Conservation (phyloP, 1,140 invertebrate genomes). For the Hyles euphorbiae region DNA sequence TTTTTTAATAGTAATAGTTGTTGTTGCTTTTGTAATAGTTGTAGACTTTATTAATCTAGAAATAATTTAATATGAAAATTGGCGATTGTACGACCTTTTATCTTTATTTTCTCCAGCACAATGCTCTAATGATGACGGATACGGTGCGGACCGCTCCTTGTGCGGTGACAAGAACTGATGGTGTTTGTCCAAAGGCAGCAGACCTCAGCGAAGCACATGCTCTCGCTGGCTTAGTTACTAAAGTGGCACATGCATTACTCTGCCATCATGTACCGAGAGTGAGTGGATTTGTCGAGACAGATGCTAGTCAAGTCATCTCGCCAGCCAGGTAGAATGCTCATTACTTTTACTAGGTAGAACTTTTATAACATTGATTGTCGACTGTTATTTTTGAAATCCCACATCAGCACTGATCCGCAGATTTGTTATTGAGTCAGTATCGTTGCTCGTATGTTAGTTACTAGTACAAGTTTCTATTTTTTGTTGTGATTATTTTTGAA, state of each 20-base stretch:
- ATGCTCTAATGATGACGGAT: slow-evolving; percentile 54
- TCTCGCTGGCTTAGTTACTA: slow-evolving; percentile 47
- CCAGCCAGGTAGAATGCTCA: slow-evolving; percentile 41
- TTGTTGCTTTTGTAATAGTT: too few relatives aligned
- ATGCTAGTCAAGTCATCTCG: slow-evolving; percentile 46
- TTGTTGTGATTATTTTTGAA: too few relatives aligned
- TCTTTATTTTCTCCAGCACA: slow-evolving; percentile 31
- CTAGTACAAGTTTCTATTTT: too few relatives aligned
- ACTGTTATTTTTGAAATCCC: too few relatives aligned
- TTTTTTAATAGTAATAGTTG: too few relatives aligned
- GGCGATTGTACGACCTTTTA: too few relatives aligned
- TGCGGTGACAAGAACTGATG: slow-evolving; percentile 31
- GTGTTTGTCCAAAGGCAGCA: slow-evolving; percentile 33
- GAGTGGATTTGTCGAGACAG: slow-evolving; percentile 55
- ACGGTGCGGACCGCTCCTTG: slow-evolving; percentile 37
- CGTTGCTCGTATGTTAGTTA: too few relatives aligned
- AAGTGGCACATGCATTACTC: slow-evolving; percentile 50
- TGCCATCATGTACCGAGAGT: slow-evolving; percentile 55
- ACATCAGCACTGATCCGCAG: too few relatives aligned
- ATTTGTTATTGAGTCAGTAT: too few relatives aligned
- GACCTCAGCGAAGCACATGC: slow-evolving; percentile 63
- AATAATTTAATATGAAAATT: too few relatives aligned
- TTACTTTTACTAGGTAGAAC: not conserved
- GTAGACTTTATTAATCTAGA: too few relatives aligned
- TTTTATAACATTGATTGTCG: too few relatives aligned